Conservation (phyloP, 2,888 invertebrate species). For the Minunthozetes semirufus region DNA sequence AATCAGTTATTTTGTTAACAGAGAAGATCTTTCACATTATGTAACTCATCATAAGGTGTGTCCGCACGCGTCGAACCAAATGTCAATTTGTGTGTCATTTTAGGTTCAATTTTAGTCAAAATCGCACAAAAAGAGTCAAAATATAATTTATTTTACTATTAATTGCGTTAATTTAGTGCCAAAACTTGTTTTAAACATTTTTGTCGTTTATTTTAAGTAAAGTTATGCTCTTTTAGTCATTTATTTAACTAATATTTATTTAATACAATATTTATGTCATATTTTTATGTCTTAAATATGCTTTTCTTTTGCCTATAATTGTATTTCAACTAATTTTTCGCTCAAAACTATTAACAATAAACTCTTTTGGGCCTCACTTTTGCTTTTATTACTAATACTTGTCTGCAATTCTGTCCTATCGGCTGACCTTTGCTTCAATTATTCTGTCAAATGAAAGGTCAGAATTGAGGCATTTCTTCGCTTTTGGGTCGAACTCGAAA, state of each 20-base stretch:
- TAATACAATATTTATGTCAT: neutral
- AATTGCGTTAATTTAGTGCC: neutral
- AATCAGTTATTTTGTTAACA: constrained; percentile 9
- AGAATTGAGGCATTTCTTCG: neutral
- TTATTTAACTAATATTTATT: neutral
- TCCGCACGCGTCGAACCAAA: neutral
- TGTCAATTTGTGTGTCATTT: neutral
- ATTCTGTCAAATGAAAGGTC: neutral
- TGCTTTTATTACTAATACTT: constrained; percentile 18
- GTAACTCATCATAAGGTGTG: neutral
- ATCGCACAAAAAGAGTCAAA: neutral
- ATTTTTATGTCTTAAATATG: neutral
- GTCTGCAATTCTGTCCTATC: neutral
- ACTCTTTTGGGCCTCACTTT: constrained; percentile 25
- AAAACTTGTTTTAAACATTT: neutral
- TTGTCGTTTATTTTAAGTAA: neutral
- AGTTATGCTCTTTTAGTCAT: neutral
- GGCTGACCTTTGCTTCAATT: neutral
- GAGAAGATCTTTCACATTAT: neutral
- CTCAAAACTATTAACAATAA: constrained; percentile 15
- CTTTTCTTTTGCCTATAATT: constrained; percentile 1
- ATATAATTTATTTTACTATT: neutral
- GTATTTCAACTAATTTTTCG: neutral
- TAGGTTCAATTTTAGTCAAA: neutral
- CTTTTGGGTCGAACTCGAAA: neutral